Percentiles rank a stretch among this genome's conserved stretches.
Evolutionary conservation across 2,888 invertebrate species (phyloP).

Genomic region (Tridacna gigas): DNA sequence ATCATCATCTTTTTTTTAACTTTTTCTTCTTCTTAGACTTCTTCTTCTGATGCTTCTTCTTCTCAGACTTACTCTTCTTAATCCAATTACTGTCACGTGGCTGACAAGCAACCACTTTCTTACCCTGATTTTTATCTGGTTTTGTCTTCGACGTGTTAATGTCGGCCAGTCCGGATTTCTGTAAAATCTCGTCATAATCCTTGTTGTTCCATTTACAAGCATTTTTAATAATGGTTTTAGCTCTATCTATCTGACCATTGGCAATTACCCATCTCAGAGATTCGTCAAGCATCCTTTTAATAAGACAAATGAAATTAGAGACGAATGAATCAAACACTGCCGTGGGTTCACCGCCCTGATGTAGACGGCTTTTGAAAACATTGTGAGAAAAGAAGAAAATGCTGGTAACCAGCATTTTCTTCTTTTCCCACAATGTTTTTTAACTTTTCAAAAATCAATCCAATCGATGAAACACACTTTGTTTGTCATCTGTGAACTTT

Average conservation of each 20-base stretch:
- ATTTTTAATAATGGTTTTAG: conserved; percentile 65
- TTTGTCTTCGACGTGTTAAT: not conserved
- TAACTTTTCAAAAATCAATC: not conserved
- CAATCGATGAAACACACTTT: not conserved
- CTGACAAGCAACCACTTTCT: no score
- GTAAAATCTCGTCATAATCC: conserved; percentile 42
- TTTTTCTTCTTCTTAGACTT: no score
- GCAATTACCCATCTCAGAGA: conserved; percentile 73
- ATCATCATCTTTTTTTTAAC: no score
- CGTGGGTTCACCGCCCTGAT: no score
- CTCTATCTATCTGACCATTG: conserved; percentile 64
- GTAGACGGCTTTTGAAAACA: not conserved
- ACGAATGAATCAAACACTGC: no score
- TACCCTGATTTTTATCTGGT: conserved; percentile 8
- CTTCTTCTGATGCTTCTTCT: no score
- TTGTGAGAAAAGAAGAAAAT: not conserved
- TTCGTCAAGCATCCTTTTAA: conserved; percentile 69
- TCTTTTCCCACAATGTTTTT: not conserved
- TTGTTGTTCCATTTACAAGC: conserved; percentile 69
- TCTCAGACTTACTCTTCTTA: no score
- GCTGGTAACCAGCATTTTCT: not conserved
- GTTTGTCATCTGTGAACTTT: not conserved
- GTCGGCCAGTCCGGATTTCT: conserved; percentile 33
- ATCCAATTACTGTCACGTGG: no score
- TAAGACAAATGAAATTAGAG: no score